phyloP scores from a whole-genome alignment of 2,113 vertebrate species.

The Ranitomeya imitator region DNA sequence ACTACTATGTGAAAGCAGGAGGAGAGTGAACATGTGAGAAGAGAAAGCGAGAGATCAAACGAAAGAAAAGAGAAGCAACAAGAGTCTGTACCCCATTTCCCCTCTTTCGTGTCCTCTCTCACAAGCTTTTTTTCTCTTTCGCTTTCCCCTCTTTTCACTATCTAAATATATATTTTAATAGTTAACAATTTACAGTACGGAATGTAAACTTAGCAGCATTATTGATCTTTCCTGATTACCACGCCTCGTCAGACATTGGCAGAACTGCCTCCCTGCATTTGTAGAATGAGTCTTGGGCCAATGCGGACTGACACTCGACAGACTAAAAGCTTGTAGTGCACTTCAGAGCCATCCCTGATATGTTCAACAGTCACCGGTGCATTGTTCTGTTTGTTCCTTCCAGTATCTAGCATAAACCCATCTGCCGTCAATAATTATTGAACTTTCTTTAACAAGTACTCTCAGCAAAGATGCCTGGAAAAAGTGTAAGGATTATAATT shows the following conservation, averaged over 20 bases:
- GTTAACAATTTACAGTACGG: neutral
- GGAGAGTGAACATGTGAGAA: no score
- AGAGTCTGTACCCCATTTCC: no score
- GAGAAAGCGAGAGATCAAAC: no score
- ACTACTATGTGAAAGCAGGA: no score
- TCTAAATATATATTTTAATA: no score
- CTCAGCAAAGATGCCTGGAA: neutral
- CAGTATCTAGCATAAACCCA: conserved; percentile 45
- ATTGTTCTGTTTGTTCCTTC: conserved; percentile 35
- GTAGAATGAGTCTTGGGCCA: conserved; percentile 18
- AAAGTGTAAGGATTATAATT: neutral
- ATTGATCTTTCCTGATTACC: conserved; percentile 12
- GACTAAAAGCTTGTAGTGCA: conserved; percentile 49
- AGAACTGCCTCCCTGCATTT: neutral
- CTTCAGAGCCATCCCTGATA: conserved; percentile 41
- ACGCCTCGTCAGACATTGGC: neutral
- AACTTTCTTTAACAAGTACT: conserved; percentile 15
- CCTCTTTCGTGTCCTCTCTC: no score
- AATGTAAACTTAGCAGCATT: neutral
- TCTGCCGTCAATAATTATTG: conserved; percentile 41
- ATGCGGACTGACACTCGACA: conserved; percentile 38
- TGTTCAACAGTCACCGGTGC: conserved; percentile 44
- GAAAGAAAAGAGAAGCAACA: no score
- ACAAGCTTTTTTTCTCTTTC: no score
- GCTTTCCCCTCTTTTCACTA: no score